Percentiles rank a stretch among this genome's conserved stretches.
These are phyloP conservation scores for Peromyscus nudipes DNA, from an alignment of 2,797 vertebrate species.

Conservation along the genomic window DNA sequence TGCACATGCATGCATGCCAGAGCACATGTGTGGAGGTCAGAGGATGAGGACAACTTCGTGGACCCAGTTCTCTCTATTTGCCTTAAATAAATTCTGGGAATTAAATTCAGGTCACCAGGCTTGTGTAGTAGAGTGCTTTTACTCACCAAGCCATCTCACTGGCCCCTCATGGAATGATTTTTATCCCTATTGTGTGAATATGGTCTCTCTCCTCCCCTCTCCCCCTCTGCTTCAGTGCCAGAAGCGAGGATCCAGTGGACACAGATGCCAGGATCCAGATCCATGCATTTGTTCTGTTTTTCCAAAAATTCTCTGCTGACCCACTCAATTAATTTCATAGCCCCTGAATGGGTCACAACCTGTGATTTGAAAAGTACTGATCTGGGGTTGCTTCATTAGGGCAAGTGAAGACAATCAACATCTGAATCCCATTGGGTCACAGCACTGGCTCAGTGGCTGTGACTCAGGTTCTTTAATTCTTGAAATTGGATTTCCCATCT, in stretches of 20 bases:
- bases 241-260: not conserved
- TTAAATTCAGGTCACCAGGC: not conserved
- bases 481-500: slow-evolving; percentile 19
- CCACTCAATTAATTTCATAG: slow-evolving; percentile 59
- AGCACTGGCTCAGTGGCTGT: not conserved
- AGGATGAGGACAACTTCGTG: not conserved
- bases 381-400: slow-evolving; percentile 60
- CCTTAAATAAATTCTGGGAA: not conserved
- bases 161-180: not conserved
- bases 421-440: slow-evolving; percentile 54
- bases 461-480: slow-evolving; percentile 44
- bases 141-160: not conserved
- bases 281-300: slow-evolving; percentile 3
- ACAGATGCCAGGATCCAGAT: not conserved
- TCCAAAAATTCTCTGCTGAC: slow-evolving; percentile 50
- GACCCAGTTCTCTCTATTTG: not conserved
- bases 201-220: not conserved
- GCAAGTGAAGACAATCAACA: slow-evolving; percentile 69
- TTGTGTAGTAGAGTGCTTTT: not conserved
- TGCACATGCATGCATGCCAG: not conserved
- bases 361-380: slow-evolving; percentile 54
- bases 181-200: not conserved
- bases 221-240: not conserved
- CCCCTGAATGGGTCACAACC: slow-evolving; percentile 30
- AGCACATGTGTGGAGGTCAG: not conserved